Conservation (phyloP, 53 echinoderm and acorn worm genomes). For the Crossaster papposus region DNA sequence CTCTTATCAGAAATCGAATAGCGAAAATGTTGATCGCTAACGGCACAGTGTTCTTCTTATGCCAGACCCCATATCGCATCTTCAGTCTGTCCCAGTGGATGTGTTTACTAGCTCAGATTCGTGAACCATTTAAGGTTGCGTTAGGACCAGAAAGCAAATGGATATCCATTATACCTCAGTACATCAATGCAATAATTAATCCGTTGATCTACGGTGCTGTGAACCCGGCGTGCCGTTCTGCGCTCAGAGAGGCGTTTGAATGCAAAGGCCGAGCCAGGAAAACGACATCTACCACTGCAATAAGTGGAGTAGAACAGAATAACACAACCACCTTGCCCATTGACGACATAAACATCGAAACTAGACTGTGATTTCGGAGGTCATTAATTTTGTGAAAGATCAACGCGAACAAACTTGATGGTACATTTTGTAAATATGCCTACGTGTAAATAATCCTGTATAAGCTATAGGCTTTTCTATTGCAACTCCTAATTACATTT, state of each 20-base stretch:
- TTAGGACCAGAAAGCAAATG: not conserved
- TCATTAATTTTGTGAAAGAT: no score
- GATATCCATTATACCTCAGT: not conserved
- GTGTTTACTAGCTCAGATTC: not conserved
- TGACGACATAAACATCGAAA: not conserved
- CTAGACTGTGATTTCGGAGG: not conserved
- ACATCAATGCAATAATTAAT: constrained; percentile 13
- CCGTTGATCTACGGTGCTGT: constrained; percentile 25
- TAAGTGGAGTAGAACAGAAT: not conserved
- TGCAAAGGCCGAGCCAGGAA: not conserved
- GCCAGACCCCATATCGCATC: constrained; percentile 6
- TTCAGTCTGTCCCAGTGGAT: not conserved
- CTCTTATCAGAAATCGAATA: constrained; percentile 14
- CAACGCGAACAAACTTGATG: no score
- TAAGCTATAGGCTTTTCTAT: no score
- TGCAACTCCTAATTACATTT: no score
- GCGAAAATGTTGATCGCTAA: constrained; percentile 22
- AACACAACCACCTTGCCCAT: not conserved
- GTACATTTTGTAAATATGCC: no score
- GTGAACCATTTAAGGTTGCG: not conserved
- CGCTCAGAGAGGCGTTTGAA: not conserved
- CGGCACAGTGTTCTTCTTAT: constrained; percentile 15
- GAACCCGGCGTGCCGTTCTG: constrained; percentile 4
- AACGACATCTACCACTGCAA: not conserved
- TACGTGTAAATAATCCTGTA: no score